A percentile compares a stretch with the other conserved stretches of the same genome.
phyloP scores from a whole-genome alignment of 2,888 invertebrate species.

The Arenicola marina region DNA sequence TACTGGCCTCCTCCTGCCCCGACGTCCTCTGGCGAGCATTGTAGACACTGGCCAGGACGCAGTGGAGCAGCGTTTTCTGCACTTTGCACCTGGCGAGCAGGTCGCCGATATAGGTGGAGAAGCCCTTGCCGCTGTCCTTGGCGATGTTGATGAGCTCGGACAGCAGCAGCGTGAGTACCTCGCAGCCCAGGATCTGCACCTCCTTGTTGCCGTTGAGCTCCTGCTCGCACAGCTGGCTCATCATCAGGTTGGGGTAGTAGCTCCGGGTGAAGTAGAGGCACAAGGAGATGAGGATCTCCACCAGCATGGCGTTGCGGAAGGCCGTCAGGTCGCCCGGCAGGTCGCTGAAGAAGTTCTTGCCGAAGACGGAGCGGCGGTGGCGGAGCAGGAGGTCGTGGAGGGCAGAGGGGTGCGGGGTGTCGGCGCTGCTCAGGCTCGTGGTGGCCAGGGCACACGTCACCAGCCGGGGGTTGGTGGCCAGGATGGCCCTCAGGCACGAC shows the following conservation, averaged over 20 bases:
- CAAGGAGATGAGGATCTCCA: conserved; percentile 75
- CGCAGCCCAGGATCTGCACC: conserved; percentile 77
- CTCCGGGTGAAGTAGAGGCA: conserved; percentile 81
- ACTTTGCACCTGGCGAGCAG: conserved; percentile 75
- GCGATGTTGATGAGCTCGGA: conserved; percentile 76
- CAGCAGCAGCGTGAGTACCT: conserved; percentile 74
- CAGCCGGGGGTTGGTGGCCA: conserved; percentile 73
- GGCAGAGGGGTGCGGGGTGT: conserved; percentile 53
- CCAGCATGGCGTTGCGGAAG: conserved; percentile 78
- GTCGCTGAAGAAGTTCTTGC: conserved; percentile 64
- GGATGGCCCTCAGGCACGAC: conserved; percentile 74
- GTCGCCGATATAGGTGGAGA: conserved; percentile 78
- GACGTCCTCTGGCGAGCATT: conserved; percentile 50
- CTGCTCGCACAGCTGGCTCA: conserved; percentile 69
- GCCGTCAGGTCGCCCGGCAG: conserved; percentile 69
- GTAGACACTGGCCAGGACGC: conserved; percentile 76
- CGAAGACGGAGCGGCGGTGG: conserved; percentile 80
- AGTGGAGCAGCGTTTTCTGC: conserved; percentile 81
- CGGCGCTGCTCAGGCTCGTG: conserved; percentile 68
- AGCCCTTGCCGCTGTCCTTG: conserved; percentile 76
- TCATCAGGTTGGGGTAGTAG: conserved; percentile 75
- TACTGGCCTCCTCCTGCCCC: conserved; percentile 67
- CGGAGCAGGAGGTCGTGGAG: conserved; percentile 72
- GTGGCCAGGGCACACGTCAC: conserved; percentile 78
- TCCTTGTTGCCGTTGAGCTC: conserved; percentile 74